Conservation (phyloP, 2,797 vertebrate species). For the Siniperca undulata region DNA sequence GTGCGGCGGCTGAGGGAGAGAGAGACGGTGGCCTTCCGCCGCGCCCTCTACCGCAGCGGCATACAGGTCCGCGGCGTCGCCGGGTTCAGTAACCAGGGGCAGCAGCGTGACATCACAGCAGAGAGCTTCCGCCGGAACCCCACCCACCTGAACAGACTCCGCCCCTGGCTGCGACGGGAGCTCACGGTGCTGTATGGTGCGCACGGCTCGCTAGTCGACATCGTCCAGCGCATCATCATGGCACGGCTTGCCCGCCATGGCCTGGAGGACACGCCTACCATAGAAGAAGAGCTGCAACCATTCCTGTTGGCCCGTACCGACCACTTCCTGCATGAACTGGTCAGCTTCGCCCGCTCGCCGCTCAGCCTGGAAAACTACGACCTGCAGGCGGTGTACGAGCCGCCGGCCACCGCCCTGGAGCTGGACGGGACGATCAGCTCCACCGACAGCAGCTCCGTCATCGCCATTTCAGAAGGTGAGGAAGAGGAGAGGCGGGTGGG, state of each 20-base stretch:
- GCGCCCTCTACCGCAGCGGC: slow-evolving; percentile 89
- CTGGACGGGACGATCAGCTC: slow-evolving; percentile 80
- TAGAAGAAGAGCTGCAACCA: slow-evolving; percentile 90
- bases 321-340: slow-evolving; percentile 93
- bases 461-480: slow-evolving; percentile 92
- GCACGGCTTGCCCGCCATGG: slow-evolving; percentile 88
- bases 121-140: slow-evolving; percentile 89
- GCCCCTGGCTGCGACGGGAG: slow-evolving; percentile 92
- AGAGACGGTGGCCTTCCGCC: slow-evolving; percentile 89
- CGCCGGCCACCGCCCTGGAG: slow-evolving; percentile 84
- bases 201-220: slow-evolving; percentile 88
- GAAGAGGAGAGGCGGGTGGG: slow-evolving; percentile 63
- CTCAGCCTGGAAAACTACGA: slow-evolving; percentile 92
- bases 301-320: slow-evolving; percentile 91
- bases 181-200: slow-evolving; percentile 91
- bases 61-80: slow-evolving; percentile 86
- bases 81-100: slow-evolving; percentile 64
- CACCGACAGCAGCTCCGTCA: slow-evolving; percentile 88
- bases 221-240: slow-evolving; percentile 91
- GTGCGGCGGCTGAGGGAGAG: slow-evolving; percentile 87
- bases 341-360: slow-evolving; percentile 90
- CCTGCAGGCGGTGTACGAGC: slow-evolving; percentile 91
- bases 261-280: slow-evolving; percentile 85
- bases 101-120: slow-evolving; percentile 87
- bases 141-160: slow-evolving; percentile 87